phyloP scores from a whole-genome alignment of 2,797 vertebrate genomes.

The Anisognathus igniventris region DNA sequence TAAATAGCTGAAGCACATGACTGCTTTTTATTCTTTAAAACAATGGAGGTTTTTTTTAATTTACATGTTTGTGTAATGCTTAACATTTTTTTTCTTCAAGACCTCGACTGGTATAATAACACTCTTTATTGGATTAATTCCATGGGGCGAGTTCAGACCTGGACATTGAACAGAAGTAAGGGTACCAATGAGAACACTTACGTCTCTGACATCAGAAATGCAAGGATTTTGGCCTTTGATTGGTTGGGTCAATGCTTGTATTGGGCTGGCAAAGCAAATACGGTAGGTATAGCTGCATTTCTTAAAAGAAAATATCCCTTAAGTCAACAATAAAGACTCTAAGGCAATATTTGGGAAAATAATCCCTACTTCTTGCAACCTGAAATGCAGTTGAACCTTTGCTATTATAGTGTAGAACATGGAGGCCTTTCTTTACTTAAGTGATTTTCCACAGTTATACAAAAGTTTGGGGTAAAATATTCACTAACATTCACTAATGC shows the following conservation, averaged over 20 bases:
- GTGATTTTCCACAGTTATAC: neutral
- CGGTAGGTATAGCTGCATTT: conserved; percentile 47
- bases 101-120: conserved; percentile 76
- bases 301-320: neutral
- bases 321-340: neutral
- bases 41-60: fast-evolving
- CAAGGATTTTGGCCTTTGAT: conserved; percentile 72
- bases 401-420: neutral
- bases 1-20: neutral
- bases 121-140: conserved; percentile 76
- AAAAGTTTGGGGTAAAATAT: neutral
- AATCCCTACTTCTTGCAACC: neutral
- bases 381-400: neutral
- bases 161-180: conserved; percentile 31
- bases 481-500: neutral
- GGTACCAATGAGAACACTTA: neutral
- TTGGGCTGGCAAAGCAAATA: conserved; percentile 74
- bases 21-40: neutral
- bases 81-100: conserved; percentile 50
- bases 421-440: neutral
- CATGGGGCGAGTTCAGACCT: conserved; percentile 65
- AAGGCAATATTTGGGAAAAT: neutral
- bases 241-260: conserved; percentile 78
- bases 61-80: neutral
- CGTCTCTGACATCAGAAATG: conserved; percentile 54